A percentile compares a stretch with the other conserved stretches of the same genome.
These are phyloP conservation scores for Gari tellinella DNA, from an alignment of 2,888 invertebrate species.

Conservation along the genomic window DNA sequence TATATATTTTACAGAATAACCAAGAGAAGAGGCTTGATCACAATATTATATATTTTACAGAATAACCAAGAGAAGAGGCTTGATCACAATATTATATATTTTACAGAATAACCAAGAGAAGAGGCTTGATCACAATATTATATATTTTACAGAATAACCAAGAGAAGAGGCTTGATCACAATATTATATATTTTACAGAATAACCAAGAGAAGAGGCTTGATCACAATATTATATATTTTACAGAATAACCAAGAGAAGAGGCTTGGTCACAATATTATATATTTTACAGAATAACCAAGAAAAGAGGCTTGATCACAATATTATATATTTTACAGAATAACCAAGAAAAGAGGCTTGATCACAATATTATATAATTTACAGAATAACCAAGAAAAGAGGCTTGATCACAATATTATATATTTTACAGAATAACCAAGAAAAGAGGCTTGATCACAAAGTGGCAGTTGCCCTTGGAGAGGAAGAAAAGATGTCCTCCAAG, in stretches of 20 bases:
- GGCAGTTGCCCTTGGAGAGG: constrained; percentile 52
- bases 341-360: constrained; percentile 41
- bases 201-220: constrained; percentile 36
- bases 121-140: constrained; percentile 43
- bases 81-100: constrained; percentile 33
- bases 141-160: constrained; percentile 1
- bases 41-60: constrained; percentile 10
- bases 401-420: constrained; percentile 13
- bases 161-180: constrained; percentile 50
- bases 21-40: constrained; percentile 47
- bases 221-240: constrained; percentile 28
- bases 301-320: constrained; percentile 50
- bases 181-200: constrained; percentile 1
- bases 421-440: constrained; percentile 12
- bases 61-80: constrained; percentile 34
- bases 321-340: neutral
- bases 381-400: constrained; percentile 28
- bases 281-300: constrained; percentile 7
- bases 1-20: neutral
- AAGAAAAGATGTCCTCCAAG: constrained; percentile 56
- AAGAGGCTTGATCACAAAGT: constrained; percentile 54
- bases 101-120: constrained; percentile 21
- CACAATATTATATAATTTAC: constrained; percentile 22
- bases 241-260: constrained; percentile 24
- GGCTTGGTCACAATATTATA: constrained; percentile 40